These are phyloP conservation scores for Cheilosia impressa DNA, from an alignment of 2,888 invertebrate species.

Conservation along the genomic window DNA sequence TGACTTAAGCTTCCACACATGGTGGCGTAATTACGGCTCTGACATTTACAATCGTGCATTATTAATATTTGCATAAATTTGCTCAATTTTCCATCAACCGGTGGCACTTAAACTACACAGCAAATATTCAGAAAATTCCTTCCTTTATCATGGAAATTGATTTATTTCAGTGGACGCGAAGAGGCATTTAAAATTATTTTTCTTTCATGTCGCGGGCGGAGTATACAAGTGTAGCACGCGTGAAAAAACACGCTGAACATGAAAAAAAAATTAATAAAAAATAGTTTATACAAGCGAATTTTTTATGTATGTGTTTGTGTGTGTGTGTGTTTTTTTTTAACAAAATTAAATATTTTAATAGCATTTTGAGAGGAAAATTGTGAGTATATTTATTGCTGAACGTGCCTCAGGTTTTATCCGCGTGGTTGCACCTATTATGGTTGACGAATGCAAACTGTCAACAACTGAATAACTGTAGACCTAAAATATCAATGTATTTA, in stretches of 20 bases:
- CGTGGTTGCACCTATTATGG: constrained; percentile 44
- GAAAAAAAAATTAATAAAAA: constrained; percentile 22
- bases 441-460: not conserved
- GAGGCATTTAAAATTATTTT: constrained; percentile 56
- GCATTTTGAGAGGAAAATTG: constrained; percentile 61
- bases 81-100: constrained; percentile 61
- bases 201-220: constrained; percentile 32
- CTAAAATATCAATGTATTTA: not conserved
- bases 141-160: constrained; percentile 69
- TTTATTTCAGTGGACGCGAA: constrained; percentile 59
- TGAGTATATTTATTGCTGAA: constrained; percentile 63
- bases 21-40: constrained; percentile 50
- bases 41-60: constrained; percentile 59
- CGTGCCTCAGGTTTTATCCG: constrained; percentile 38
- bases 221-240: constrained; percentile 3
- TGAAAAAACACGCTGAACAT: not conserved
- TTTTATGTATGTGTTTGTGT: constrained; percentile 4
- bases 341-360: constrained; percentile 63
- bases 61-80: constrained; percentile 68
- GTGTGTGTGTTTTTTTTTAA: constrained; percentile 16
- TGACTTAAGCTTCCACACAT: constrained; percentile 40
- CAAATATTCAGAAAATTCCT: constrained; percentile 57
- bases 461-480: not conserved
- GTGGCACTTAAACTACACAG: constrained; percentile 24
- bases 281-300: constrained; percentile 45